Conservation (phyloP, 1,140 invertebrate genomes). For the Aphelenchoides besseyi region DNA sequence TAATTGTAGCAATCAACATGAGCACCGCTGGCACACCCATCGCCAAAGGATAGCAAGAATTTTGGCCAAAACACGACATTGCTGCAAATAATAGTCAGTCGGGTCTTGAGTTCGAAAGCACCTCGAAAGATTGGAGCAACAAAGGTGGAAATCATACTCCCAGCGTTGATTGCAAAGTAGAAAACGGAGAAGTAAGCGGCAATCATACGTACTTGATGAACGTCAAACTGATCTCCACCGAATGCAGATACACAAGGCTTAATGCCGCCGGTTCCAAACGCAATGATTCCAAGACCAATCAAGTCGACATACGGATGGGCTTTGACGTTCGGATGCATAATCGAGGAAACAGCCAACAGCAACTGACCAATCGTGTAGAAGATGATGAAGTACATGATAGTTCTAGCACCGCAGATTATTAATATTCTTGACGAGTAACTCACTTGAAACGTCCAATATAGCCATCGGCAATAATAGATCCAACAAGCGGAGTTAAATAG, state of each 20-base stretch:
- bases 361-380: conserved; percentile 20
- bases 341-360: conserved; percentile 23
- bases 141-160: conserved; percentile 81
- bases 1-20: conserved; percentile 65
- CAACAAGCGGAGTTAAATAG: conserved; percentile 80
- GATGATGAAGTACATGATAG: conserved; percentile 19
- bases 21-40: conserved; percentile 63
- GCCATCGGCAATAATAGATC: conserved; percentile 80
- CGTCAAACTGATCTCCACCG: conserved; percentile 77
- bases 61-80: conserved; percentile 56
- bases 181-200: conserved; percentile 82
- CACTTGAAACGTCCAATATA: conserved; percentile 76
- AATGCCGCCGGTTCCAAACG: conserved; percentile 64
- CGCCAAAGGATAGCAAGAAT: conserved; percentile 62
- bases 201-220: conserved; percentile 71
- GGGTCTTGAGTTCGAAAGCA: background rate
- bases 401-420: conserved; percentile 64
- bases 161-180: conserved; percentile 86
- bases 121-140: conserved; percentile 76
- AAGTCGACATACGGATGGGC: conserved; percentile 25
- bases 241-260: conserved; percentile 86
- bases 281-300: conserved; percentile 63
- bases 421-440: conserved; percentile 21
- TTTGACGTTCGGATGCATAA: background rate
- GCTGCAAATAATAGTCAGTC: conserved; percentile 18